phyloP scores from a whole-genome alignment of 2,888 invertebrate genomes.

The Antitype chi region DNA sequence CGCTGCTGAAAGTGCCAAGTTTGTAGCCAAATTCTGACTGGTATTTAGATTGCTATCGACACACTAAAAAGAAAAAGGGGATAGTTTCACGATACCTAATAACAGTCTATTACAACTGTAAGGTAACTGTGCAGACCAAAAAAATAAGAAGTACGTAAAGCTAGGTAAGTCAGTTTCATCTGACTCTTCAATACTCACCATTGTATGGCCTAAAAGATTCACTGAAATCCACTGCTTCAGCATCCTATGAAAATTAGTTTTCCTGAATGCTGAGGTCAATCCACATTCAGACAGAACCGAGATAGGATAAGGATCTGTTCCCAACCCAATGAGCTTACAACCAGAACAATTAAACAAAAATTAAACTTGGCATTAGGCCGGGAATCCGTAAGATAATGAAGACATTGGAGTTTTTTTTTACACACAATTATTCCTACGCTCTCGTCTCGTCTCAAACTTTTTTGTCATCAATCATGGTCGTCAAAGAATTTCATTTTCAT shows the following conservation, averaged over 20 bases:
- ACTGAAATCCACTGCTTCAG: neutral
- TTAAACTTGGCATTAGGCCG: constrained; percentile 35
- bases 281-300: neutral
- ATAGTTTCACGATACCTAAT: no score
- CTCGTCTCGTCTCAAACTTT: neutral
- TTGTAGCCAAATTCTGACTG: no score
- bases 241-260: neutral
- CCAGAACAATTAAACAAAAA: constrained; percentile 21
- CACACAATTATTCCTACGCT: neutral
- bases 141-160: no score
- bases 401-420: constrained; percentile 23
- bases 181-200: no score
- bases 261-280: neutral
- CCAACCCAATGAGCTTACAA: neutral
- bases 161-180: no score
- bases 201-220: no score
- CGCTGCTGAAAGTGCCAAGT: no score
- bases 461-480: constrained; percentile 11
- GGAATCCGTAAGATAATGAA: constrained; percentile 26
- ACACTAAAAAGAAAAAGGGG: no score
- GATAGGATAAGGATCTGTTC: constrained; percentile 13
- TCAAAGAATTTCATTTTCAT: neutral
- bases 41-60: no score
- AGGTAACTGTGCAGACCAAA: no score
- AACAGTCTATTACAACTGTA: no score